Conservation (phyloP, 1,140 invertebrate species). For the Bombus difficillimus region DNA sequence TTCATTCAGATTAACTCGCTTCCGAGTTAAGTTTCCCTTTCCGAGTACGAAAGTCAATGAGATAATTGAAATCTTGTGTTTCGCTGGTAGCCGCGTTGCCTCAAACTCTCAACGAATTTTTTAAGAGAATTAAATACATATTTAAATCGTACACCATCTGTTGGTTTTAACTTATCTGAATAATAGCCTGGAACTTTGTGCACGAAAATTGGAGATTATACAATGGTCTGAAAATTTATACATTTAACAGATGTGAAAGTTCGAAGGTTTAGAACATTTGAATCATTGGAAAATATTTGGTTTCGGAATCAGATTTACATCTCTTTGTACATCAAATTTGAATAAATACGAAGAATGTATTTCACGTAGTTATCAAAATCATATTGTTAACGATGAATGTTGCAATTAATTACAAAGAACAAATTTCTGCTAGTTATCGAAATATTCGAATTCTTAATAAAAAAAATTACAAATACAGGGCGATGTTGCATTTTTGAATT, state of each 20-base stretch:
- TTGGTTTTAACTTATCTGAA: background rate
- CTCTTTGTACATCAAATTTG: background rate
- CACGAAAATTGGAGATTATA: background rate
- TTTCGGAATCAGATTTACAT: too few relatives aligned
- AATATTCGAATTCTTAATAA: background rate
- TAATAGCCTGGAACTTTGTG: background rate
- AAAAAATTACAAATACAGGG: background rate
- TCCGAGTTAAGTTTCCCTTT: slow-evolving; percentile 27
- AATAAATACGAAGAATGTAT: background rate
- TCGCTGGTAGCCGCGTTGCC: too few relatives aligned
- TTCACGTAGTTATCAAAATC: too few relatives aligned
- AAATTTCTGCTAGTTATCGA: background rate
- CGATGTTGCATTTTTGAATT: background rate
- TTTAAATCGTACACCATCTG: background rate
- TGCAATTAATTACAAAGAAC: too few relatives aligned
- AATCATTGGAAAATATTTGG: too few relatives aligned
- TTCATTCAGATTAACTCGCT: slow-evolving; percentile 45
- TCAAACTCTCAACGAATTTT: background rate
- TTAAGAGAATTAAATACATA: background rate
- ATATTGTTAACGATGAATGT: too few relatives aligned
- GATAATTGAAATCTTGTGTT: slow-evolving; percentile 41
- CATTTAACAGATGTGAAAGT: background rate
- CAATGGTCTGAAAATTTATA: background rate
- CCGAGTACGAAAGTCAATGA: slow-evolving; percentile 19
- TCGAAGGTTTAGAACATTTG: background rate